Conservation (phyloP, 2,797 vertebrate genomes). For the Hemibagrus guttatus region DNA sequence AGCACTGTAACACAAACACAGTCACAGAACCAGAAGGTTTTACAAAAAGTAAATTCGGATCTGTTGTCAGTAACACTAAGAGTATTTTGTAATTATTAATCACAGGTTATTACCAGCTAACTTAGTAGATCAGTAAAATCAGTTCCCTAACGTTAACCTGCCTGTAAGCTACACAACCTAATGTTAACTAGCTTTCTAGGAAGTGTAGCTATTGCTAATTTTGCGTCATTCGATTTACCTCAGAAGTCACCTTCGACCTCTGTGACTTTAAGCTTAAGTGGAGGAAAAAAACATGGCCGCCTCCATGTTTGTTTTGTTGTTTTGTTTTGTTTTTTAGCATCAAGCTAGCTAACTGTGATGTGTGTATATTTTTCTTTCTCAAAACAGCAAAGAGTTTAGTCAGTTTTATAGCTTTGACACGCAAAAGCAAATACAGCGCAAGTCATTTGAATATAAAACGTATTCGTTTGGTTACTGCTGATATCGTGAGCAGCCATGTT, state of each 20-base stretch:
- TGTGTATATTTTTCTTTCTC: background rate
- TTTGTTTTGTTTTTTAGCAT: no score
- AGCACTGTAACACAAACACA: background rate
- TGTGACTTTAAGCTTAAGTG: background rate
- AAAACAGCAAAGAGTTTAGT: background rate
- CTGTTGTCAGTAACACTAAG: background rate
- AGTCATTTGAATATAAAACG: no score
- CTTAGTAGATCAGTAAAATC: background rate
- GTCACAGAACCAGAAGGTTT: background rate
- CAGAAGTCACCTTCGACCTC: background rate
- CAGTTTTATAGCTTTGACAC: no score
- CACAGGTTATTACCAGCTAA: background rate
- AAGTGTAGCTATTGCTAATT: background rate
- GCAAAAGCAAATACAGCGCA: no score
- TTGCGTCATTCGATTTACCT: background rate
- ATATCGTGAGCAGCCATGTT: no score
- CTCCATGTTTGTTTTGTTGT: no score
- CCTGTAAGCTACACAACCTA: background rate
- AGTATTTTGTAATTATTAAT: background rate
- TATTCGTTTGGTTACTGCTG: no score
- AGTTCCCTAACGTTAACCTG: background rate
- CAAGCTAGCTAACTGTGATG: background rate
- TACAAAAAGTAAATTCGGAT: background rate
- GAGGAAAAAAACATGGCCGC: background rate
- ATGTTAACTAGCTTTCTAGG: background rate